A percentile compares a stretch with the other conserved stretches of the same genome.
Evolutionary conservation across 2,797 vertebrate genomes (phyloP).

Genomic region (Erethizon dorsatum): DNA sequence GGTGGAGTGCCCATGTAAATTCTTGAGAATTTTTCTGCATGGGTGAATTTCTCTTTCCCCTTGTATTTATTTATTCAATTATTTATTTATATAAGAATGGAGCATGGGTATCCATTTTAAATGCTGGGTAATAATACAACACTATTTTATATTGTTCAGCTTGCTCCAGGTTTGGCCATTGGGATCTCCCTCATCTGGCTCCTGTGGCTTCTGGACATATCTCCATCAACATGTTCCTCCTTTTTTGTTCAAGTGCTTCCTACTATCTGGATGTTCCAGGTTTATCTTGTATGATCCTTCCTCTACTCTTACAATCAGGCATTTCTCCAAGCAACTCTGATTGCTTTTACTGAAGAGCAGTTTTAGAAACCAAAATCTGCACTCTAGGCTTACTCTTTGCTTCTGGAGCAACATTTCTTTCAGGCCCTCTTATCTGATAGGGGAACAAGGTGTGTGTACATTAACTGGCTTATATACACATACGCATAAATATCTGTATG

Average conservation of each 20-base stretch:
- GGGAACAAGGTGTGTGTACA: not conserved
- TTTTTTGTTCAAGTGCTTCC: not conserved
- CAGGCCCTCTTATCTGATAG: not conserved
- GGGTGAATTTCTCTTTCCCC: not conserved
- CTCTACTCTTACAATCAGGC: not conserved
- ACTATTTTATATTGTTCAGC: not conserved
- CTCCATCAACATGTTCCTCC: not conserved
- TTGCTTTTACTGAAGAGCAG: not conserved
- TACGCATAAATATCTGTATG: not conserved
- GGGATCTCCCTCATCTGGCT: not conserved
- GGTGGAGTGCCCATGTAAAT: not conserved
- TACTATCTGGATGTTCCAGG: not conserved
- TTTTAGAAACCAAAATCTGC: constrained; percentile 17
- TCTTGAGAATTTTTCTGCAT: not conserved
- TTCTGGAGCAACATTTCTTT: not conserved
- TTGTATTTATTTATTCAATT: not conserved
- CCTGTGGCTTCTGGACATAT: not conserved
- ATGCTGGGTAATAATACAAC: not conserved
- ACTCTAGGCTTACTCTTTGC: not conserved
- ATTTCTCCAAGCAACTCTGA: not conserved
- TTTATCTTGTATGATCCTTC: not conserved
- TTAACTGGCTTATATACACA: not conserved
- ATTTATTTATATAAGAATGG: not conserved
- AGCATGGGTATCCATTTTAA: not conserved
- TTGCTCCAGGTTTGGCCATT: not conserved